Percentiles rank a stretch among this genome's conserved stretches.
Evolutionary conservation across 2,113 vertebrate species (phyloP).

Genomic region (Picathartes gymnocephalus): DNA sequence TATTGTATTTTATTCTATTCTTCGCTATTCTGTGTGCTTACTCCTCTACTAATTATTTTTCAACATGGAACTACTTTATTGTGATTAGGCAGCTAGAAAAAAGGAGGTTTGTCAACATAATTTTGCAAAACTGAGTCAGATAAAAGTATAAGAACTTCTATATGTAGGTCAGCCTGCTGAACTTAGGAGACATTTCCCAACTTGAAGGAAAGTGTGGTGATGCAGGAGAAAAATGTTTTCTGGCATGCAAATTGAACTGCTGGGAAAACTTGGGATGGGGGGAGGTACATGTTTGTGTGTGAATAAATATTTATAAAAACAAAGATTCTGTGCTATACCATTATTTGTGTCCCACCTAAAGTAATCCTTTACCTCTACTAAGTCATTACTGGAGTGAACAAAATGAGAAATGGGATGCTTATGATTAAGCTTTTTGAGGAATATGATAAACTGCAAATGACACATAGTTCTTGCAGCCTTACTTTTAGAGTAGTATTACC

Average conservation of each 20-base stretch:
- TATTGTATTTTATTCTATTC: too few species aligned
- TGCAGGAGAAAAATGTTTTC: neutral
- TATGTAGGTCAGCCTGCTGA: neutral
- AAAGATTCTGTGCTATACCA: neutral
- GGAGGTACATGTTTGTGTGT: neutral
- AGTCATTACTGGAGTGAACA: neutral
- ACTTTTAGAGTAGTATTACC: neutral
- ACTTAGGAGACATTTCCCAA: neutral
- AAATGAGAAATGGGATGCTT: neutral
- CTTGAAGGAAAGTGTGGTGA: neutral
- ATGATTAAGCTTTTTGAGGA: neutral
- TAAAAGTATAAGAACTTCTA: neutral
- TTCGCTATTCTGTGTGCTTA: neutral
- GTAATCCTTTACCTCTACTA: neutral
- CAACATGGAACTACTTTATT: neutral
- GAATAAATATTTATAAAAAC: neutral
- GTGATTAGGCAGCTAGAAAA: neutral
- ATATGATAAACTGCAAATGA: neutral
- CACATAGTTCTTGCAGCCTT: neutral
- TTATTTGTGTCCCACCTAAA: neutral
- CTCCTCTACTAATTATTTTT: neutral
- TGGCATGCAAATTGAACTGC: neutral
- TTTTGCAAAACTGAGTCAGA: neutral
- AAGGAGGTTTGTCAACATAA: neutral
- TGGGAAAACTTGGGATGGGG: neutral